Evolutionary conservation across 2,888 invertebrate species (phyloP), one percentile per base, ranked within the genome.

Genomic region (Tipula vernalis): DNA sequence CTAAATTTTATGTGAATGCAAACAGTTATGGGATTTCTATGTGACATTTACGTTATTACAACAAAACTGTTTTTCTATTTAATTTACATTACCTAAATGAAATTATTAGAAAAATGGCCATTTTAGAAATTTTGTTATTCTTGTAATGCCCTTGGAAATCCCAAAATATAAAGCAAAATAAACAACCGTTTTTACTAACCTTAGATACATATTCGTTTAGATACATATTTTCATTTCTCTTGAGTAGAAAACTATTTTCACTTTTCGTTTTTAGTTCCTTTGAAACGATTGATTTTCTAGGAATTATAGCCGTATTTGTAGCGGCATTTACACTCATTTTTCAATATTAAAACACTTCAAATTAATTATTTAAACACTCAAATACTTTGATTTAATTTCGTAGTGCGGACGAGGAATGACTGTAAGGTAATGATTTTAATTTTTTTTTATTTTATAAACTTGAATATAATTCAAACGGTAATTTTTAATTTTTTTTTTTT

Each of bases 61-160:
- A 71, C 71, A 71, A 71, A 71, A 71, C 10, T 12, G 10, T 28
- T 71, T 28, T 71, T 71, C 71, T 10, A 3, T 28, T 28, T 28
- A 28, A 28, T 28, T 28, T 28, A 28, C 28, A 28, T 28, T 28
- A 28, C 28, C 28, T 28, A 28, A 28, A 28, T 2, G 2, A 28
- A 28, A 28, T 28, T 28, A 28, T 28, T 28, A 28, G 28, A 28
- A 28, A 28, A 28, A 2, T 28, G 28, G n/a, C n/a, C 15, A 51
- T 28, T 28, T 28, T 28, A 28, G 28, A 28, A 71, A 44, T 85
- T 85, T 41, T 42, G 36, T n/a, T 87, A 71, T 71, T 83, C 51
- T 88, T 89, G 89, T 90, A 90, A 90, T 90, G 90, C 90, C 90
- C 90, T 89, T 89, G 89, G 89, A 90, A 90, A 89, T 89, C 90